These are phyloP conservation scores for Arctocebus calabarensis DNA, from an alignment of 2,797 vertebrate species.

Conservation along the genomic window DNA sequence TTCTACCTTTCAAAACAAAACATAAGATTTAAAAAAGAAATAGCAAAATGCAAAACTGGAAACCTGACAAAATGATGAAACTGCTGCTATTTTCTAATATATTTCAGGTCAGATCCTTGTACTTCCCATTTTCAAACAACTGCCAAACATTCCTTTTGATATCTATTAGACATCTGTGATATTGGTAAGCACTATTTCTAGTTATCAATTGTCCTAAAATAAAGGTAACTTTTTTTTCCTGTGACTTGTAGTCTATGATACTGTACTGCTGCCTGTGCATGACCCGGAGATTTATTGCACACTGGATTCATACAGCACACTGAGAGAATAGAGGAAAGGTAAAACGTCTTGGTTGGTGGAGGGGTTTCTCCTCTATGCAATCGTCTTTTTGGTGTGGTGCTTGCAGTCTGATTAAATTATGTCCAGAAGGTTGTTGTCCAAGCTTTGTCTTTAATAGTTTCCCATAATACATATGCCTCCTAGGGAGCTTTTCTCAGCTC, in stretches of 20 bases:
- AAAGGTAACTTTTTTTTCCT: conserved; percentile 80
- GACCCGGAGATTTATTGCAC: conserved; percentile 85
- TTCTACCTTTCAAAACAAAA: conserved; percentile 53
- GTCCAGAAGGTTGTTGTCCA: conserved; percentile 88
- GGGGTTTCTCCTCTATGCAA: conserved; percentile 73
- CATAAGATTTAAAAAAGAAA: conserved; percentile 29
- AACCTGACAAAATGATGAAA: conserved; percentile 67
- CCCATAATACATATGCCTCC: conserved; percentile 87
- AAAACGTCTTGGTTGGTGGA: conserved; percentile 80
- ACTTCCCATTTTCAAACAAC: conserved; percentile 82
- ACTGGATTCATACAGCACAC: conserved; percentile 81
- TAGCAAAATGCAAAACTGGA: conserved; percentile 72
- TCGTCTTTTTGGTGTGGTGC: conserved; percentile 72
- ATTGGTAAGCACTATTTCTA: conserved; percentile 74
- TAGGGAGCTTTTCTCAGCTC: conserved; percentile 87
- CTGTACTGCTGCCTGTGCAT: conserved; percentile 79
- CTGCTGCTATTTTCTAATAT: neutral
- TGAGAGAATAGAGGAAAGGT: conserved; percentile 83
- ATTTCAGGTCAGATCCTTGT: conserved; percentile 61
- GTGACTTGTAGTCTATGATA: conserved; percentile 82
- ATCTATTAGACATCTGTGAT: conserved; percentile 76
- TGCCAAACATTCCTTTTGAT: conserved; percentile 83
- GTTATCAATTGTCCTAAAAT: conserved; percentile 79
- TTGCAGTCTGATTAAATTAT: conserved; percentile 86
- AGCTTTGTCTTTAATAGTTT: conserved; percentile 88